These are phyloP conservation scores for Tragelaphus buxtoni DNA, from an alignment of 2,113 vertebrate genomes.

Conservation along the genomic window DNA sequence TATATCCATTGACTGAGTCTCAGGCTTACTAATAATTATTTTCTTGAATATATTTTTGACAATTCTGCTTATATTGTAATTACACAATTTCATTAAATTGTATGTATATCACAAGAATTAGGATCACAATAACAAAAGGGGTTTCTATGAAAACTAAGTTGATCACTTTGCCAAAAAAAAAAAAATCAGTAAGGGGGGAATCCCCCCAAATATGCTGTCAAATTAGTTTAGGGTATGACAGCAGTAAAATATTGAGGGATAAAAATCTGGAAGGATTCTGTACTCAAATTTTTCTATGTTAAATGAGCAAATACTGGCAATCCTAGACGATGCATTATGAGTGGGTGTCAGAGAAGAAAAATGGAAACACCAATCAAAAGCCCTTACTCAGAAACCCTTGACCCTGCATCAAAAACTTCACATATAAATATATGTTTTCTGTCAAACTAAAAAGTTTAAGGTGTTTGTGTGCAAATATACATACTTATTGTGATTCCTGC, in stretches of 20 bases:
- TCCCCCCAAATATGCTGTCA: not conserved
- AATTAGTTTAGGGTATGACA: not conserved
- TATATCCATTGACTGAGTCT: not conserved
- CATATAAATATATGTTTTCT: not conserved
- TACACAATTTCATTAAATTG: not conserved
- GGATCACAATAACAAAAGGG: not conserved
- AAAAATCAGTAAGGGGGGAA: not conserved
- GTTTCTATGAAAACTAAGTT: conserved; percentile 25
- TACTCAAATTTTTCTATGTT: not conserved
- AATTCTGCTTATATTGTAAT: not conserved
- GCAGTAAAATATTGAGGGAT: not conserved
- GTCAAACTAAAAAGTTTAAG: not conserved
- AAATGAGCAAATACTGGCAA: not conserved
- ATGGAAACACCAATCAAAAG: not conserved
- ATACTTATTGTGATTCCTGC: not conserved
- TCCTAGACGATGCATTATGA: not conserved
- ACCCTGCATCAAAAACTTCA: not conserved
- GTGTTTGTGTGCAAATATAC: not conserved
- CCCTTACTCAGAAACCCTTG: not conserved
- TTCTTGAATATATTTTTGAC: conserved; percentile 20
- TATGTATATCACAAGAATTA: not conserved
- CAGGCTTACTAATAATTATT: not conserved
- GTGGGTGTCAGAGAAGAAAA: not conserved
- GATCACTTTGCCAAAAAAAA: not conserved
- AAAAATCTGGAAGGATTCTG: not conserved